Conservation (phyloP, 2,888 invertebrate genomes). For the Drosophila parthenogenetica region DNA sequence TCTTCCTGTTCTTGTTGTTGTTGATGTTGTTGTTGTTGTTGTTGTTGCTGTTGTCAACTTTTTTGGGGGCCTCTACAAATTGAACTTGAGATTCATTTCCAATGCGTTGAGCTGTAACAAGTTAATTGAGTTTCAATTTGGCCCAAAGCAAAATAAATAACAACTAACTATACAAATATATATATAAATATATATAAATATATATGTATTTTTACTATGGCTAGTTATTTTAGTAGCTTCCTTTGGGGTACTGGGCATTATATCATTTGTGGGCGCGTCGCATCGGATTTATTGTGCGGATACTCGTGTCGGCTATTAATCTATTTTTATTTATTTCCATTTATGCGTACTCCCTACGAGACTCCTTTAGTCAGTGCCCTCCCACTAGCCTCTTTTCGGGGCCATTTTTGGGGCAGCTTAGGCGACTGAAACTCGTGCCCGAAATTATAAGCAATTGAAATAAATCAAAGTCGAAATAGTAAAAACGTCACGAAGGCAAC, state of each 20-base stretch:
- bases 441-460: slow-evolving; percentile 78
- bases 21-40: slow-evolving; percentile 29
- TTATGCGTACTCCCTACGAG: slow-evolving; percentile 53
- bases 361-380: neutral
- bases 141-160: neutral
- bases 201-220: slow-evolving; percentile 1
- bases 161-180: neutral
- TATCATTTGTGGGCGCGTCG: slow-evolving; percentile 61
- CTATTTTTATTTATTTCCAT: slow-evolving; percentile 77
- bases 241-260: slow-evolving; percentile 42
- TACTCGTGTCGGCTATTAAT: slow-evolving; percentile 71
- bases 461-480: slow-evolving; percentile 76
- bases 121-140: slow-evolving; percentile 10
- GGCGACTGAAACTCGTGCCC: slow-evolving; percentile 55
- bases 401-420: slow-evolving; percentile 1
- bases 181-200: neutral
- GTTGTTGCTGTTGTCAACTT: slow-evolving; percentile 45
- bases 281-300: slow-evolving; percentile 64
- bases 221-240: slow-evolving; percentile 22
- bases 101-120: slow-evolving; percentile 34
- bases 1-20: slow-evolving; percentile 31
- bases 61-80: slow-evolving; percentile 18
- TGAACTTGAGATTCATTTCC: slow-evolving; percentile 38
- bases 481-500: slow-evolving; percentile 48
- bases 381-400: neutral